Conservation (phyloP, 1,140 invertebrate species). For the Bombus waltoni region DNA sequence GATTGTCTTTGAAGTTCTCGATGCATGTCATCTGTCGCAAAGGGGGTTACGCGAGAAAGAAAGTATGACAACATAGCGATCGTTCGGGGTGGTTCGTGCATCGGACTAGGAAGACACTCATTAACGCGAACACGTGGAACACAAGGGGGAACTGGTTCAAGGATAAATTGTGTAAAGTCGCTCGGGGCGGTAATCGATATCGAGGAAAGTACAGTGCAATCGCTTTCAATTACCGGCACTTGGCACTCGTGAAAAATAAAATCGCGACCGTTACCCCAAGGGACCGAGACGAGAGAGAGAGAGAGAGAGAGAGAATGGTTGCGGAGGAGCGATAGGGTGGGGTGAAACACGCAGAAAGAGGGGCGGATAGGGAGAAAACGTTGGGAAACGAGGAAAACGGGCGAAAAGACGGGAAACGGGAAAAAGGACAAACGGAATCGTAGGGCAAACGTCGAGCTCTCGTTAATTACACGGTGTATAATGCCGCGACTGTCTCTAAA, state of each 20-base stretch:
- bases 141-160: conserved; percentile 36
- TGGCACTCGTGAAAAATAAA: conserved; percentile 12
- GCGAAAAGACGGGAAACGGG: conserved; percentile 17
- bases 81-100: neutral
- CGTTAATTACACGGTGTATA: conserved; percentile 53
- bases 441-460: conserved; percentile 31
- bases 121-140: conserved; percentile 33
- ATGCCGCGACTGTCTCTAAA: conserved; percentile 30
- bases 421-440: conserved; percentile 42
- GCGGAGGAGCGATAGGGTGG: neutral
- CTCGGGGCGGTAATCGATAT: conserved; percentile 36
- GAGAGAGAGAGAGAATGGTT: neutral
- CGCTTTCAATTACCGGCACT: conserved; percentile 41
- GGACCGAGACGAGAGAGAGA: neutral
- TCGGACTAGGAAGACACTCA: neutral
- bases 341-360: neutral
- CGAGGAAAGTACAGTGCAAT: conserved; percentile 12
- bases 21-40: neutral
- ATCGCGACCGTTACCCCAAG: conserved; percentile 1
- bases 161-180: conserved; percentile 42
- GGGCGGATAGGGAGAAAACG: neutral
- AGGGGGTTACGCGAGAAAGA: neutral
- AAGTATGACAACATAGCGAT: conserved; percentile 8
- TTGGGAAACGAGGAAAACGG: neutral
- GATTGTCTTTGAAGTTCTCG: conserved; percentile 1